Evolutionary conservation across 2,113 vertebrate species (phyloP), one percentile per base, ranked within the genome.

Genomic region (Brienomyrus brachyistius): DNA sequence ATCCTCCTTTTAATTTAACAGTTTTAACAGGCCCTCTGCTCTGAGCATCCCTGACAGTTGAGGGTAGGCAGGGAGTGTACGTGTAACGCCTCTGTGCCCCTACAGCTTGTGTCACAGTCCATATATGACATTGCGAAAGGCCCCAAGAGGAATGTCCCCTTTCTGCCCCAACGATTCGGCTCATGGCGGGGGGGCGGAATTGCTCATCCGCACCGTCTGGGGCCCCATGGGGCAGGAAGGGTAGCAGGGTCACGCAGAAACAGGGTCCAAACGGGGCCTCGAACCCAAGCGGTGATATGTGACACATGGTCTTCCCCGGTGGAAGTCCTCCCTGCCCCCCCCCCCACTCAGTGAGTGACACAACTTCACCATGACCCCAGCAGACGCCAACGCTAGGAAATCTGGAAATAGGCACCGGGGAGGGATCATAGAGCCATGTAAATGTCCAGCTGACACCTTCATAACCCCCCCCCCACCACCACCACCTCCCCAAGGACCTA

Each of bases 1-100:
- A 84, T 84, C 13, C 40, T 8, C 80, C 89, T 47, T 27, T 85
- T 66, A 52, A 62, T 89, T 84, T 84, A 31, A 21, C 88, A 86
- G 45, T 15, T n/a, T 27, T 56, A 83, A 83, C 35, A 56, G 77
- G 23, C 43, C 10, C 40, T 9, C n/a, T 56, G n/a, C 52, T 21
- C 40, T 84, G 52, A 50, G 48, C 35, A 17, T 21, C 4, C 31
- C 62, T 19, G 43, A 62, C 13, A 88, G 27, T 43, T 8, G 43
- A 47, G 62, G 59, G 59, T 31, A 23, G 47, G 19, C 82, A 84
- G 40, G 40, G 19, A 23, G 40, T 8, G 6, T 43, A 23, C 9
- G 1, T 31, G 31, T 40, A 35, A 74, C 11, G 17, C 70, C 56
- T 23, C 56, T 59, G 21, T n/a, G n/a, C 31, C 70, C 2, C 9